Evolutionary conservation across 1,140 invertebrate species (phyloP).

Genomic region (Heliconius hermathena): DNA sequence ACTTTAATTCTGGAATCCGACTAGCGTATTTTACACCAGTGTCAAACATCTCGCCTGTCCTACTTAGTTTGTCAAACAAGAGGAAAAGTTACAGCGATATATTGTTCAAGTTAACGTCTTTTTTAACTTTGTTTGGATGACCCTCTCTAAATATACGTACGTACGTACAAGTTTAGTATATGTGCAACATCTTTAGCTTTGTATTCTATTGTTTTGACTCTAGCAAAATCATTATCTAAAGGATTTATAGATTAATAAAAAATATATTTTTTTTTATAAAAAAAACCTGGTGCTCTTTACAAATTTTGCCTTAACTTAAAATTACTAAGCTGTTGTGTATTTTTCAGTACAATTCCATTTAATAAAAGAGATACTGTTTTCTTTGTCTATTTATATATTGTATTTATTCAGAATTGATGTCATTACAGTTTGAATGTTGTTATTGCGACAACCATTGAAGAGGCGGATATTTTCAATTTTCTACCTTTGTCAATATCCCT

Average conservation of each 20-base stretch:
- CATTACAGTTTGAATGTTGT: slow-evolving; percentile 16
- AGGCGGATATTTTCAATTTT: slow-evolving; percentile 62
- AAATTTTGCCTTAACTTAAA: not conserved
- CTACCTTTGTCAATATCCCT: slow-evolving; percentile 38
- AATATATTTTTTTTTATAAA: not conserved
- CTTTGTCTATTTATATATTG: not conserved
- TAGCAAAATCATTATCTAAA: not conserved
- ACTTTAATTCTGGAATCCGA: slow-evolving; percentile 11
- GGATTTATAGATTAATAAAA: not conserved
- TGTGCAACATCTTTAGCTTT: slow-evolving; percentile 1
- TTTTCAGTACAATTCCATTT: not conserved
- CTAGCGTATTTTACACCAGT: slow-evolving; percentile 46
- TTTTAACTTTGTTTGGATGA: slow-evolving; percentile 44
- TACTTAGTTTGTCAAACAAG: slow-evolving; percentile 45
- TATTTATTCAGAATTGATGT: slow-evolving; percentile 23
- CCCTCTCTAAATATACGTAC: slow-evolving; percentile 27
- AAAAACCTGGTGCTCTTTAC: not conserved
- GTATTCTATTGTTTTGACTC: not conserved
- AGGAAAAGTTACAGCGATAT: slow-evolving; percentile 47
- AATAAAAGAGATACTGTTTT: not conserved
- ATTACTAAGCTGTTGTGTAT: not conserved
- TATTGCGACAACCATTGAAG: slow-evolving; percentile 51
- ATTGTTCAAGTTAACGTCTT: slow-evolving; percentile 43
- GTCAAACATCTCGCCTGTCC: slow-evolving; percentile 45
- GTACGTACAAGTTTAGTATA: slow-evolving; percentile 13